phyloP scores from a whole-genome alignment of 2,888 invertebrate genomes.

The Isoperla grammatica region DNA sequence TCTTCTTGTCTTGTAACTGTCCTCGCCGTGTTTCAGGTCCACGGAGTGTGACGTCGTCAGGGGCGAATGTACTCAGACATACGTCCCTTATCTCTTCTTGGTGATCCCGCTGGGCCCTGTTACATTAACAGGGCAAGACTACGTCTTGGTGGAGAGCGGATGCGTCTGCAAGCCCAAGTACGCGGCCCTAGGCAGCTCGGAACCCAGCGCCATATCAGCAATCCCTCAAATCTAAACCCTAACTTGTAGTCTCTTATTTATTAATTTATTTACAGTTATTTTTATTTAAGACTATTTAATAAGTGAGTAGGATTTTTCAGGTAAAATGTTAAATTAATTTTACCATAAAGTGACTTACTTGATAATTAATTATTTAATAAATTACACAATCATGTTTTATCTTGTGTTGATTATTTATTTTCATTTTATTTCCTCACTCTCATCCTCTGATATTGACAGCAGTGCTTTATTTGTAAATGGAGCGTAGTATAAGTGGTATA shows the following conservation, averaged over 20 bases:
- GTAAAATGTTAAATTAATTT: no score
- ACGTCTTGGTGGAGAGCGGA: constrained; percentile 92
- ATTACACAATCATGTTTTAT: no score
- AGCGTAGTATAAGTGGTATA: no score
- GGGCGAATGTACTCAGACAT: constrained; percentile 87
- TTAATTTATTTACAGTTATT: not conserved
- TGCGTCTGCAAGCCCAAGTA: constrained; percentile 75
- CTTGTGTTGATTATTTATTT: no score
- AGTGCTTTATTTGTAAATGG: no score
- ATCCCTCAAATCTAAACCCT: constrained; percentile 6
- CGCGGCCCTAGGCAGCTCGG: constrained; percentile 23
- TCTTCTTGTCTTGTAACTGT: no score
- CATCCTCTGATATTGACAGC: no score
- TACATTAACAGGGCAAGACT: constrained; percentile 86
- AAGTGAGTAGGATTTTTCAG: no score
- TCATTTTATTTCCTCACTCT: no score
- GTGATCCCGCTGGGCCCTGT: constrained; percentile 87
- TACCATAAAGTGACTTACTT: no score
- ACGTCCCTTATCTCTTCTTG: constrained; percentile 85
- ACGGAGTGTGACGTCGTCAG: constrained; percentile 84
- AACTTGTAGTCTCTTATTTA: not conserved
- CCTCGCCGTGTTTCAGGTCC: constrained; percentile 64
- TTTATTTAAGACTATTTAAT: no score
- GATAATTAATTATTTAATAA: no score
- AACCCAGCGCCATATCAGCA: constrained; percentile 22